Conservation (phyloP, 2,888 invertebrate genomes). For the Melanargia galathea region DNA sequence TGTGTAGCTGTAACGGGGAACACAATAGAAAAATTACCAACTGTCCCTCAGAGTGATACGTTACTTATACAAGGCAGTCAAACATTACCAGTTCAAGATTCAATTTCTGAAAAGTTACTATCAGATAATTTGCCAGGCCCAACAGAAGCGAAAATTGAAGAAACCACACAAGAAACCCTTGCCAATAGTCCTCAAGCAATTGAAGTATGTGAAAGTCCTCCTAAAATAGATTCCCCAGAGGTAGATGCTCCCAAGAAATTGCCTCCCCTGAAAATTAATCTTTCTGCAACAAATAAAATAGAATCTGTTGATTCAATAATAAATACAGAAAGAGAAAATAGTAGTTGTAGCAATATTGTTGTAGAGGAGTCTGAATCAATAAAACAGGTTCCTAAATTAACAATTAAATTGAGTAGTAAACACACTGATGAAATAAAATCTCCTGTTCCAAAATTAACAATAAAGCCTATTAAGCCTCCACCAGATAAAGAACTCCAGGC, state of each 20-base stretch:
- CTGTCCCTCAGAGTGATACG: slow-evolving; percentile 11
- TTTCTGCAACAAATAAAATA: slow-evolving; percentile 46
- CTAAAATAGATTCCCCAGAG: slow-evolving; percentile 12
- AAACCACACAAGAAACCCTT: slow-evolving; percentile 26
- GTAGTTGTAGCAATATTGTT: slow-evolving; percentile 42
- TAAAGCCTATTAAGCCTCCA: slow-evolving; percentile 62
- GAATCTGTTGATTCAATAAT: slow-evolving; percentile 41
- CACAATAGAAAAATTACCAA: slow-evolving; percentile 24
- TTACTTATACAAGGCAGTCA: slow-evolving; percentile 1
- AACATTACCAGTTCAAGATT: slow-evolving; percentile 15
- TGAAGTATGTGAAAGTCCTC: slow-evolving; percentile 11
- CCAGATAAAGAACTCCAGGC: slow-evolving; percentile 46
- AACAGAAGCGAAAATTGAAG: slow-evolving; percentile 17
- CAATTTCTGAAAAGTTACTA: slow-evolving; percentile 21
- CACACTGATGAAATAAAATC: slow-evolving; percentile 66
- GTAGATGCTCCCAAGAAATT: slow-evolving; percentile 22
- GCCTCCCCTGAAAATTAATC: slow-evolving; percentile 53
- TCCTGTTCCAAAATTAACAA: slow-evolving; percentile 71
- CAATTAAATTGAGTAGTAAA: slow-evolving; percentile 72
- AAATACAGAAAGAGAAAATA: slow-evolving; percentile 41
- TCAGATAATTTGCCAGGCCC: slow-evolving; percentile 16
- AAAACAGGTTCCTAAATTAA: slow-evolving; percentile 77
- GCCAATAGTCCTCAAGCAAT: slow-evolving; percentile 10
- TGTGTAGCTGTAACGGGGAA: slow-evolving; percentile 46
- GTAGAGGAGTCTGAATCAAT: slow-evolving; percentile 48